These are phyloP conservation scores for Nyctibius grandis DNA, from an alignment of 2,797 vertebrate species.

Conservation along the genomic window DNA sequence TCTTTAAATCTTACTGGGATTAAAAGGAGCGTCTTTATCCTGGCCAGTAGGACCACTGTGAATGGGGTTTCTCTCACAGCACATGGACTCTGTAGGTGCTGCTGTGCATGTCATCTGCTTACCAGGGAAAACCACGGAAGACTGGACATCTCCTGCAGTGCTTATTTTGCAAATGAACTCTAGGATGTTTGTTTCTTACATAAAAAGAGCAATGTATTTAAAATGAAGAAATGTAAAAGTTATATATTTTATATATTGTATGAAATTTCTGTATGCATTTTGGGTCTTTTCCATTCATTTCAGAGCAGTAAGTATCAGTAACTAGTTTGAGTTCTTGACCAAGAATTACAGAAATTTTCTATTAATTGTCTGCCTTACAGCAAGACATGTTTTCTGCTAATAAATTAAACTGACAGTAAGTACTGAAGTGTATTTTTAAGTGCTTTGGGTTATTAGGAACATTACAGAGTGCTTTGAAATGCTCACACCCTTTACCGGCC, in stretches of 20 bases:
- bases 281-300: not conserved
- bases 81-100: not conserved
- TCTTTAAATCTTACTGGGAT: not conserved
- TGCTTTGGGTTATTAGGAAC: not conserved
- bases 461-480: not conserved
- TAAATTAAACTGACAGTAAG: slow-evolving; percentile 8
- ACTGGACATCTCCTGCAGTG: not conserved
- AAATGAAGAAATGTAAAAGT: not conserved
- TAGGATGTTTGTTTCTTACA: not conserved
- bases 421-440: not conserved
- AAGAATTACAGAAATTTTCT: not conserved
- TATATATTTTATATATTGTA: slow-evolving; percentile 27
- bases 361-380: slow-evolving; percentile 22
- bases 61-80: not conserved
- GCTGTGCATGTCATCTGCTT: not conserved
- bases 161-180: not conserved
- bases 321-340: not conserved
- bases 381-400: slow-evolving; percentile 42
- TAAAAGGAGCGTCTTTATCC: not conserved
- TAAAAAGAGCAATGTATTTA: not conserved
- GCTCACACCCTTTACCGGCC: not conserved
- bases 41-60: not conserved
- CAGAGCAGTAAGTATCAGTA: not conserved
- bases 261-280: not conserved
- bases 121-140: not conserved